Evolutionary conservation across 2,888 invertebrate species (phyloP).

Genomic region (Heliconius sara): DNA sequence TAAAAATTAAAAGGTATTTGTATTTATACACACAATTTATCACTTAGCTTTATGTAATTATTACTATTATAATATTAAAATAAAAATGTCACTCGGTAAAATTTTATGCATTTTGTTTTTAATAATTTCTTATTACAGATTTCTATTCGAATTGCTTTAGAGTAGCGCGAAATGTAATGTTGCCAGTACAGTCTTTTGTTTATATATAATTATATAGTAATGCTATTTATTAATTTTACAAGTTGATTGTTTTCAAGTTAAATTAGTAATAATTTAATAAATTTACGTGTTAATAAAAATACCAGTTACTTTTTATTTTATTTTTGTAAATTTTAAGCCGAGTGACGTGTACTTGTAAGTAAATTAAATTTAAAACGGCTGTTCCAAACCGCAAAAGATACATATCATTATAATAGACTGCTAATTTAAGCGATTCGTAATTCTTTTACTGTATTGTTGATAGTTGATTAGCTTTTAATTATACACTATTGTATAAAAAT

Average conservation of each 20-base stretch:
- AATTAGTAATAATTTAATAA: background rate
- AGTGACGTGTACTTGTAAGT: conserved; percentile 41
- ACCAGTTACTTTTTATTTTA: background rate
- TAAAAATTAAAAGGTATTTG: background rate
- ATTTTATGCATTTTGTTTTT: background rate
- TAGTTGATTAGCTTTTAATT: conserved; percentile 76
- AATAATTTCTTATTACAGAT: too few relatives aligned
- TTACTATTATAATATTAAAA: conserved; percentile 17
- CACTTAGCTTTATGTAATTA: conserved; percentile 26
- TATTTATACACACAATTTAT: conserved; percentile 34
- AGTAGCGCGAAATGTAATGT: background rate
- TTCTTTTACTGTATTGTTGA: conserved; percentile 82
- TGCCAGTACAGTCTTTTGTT: background rate
- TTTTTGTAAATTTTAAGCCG: conserved; percentile 11
- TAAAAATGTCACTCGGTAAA: conserved; percentile 11
- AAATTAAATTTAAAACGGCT: conserved; percentile 66
- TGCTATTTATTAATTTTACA: background rate
- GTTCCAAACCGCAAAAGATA: conserved; percentile 83
- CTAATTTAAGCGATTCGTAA: conserved; percentile 78
- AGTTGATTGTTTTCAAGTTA: background rate
- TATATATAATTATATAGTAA: background rate
- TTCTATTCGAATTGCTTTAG: background rate
- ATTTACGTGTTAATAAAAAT: background rate
- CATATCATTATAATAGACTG: conserved; percentile 84
- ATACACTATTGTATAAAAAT: conserved; percentile 84